Percentiles rank a stretch among this genome's conserved stretches.
Evolutionary conservation across 2,888 invertebrate genomes (phyloP).

Genomic region (Danaus chrysippus): DNA sequence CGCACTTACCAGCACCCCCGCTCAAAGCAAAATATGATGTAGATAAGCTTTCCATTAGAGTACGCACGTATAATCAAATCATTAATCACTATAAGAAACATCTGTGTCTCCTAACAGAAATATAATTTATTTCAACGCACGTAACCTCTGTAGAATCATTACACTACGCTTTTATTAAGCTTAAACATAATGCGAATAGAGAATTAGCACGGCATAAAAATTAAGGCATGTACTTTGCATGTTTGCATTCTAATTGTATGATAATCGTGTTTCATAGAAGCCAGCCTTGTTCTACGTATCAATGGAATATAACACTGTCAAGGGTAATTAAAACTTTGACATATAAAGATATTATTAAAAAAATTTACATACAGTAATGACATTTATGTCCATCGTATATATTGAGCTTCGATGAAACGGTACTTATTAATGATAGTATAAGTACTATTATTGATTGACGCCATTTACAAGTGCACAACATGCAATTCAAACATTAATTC

Average conservation of each 20-base stretch:
- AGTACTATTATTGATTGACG: conserved; percentile 12
- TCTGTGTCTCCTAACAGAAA: conserved; percentile 11
- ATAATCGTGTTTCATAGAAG: conserved; percentile 49
- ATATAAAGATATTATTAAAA: background rate
- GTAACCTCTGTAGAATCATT: conserved; percentile 33
- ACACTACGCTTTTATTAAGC: conserved; percentile 33
- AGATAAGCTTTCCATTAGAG: conserved; percentile 8
- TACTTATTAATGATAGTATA: background rate
- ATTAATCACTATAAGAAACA: background rate
- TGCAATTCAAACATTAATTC: conserved; percentile 29
- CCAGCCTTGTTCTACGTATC: conserved; percentile 32
- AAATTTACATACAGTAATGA: conserved; percentile 11
- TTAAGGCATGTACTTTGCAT: conserved; percentile 46
- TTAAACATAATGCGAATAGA: conserved; percentile 27
- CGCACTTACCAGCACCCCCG: conserved; percentile 36
- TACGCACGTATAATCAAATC: background rate
- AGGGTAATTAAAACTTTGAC: conserved; percentile 41
- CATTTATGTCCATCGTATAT: conserved; percentile 3
- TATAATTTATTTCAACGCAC: conserved; percentile 33
- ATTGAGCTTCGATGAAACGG: conserved; percentile 1
- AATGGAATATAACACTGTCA: conserved; percentile 44
- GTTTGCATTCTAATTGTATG: conserved; percentile 46
- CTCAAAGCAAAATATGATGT: conserved; percentile 16
- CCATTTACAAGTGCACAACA: conserved; percentile 20
- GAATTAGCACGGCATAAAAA: conserved; percentile 43